A percentile compares a stretch with the other conserved stretches of the same genome.
Conservation (phyloP, 2,797 vertebrate species). For the Bradypus variegatus region DNA sequence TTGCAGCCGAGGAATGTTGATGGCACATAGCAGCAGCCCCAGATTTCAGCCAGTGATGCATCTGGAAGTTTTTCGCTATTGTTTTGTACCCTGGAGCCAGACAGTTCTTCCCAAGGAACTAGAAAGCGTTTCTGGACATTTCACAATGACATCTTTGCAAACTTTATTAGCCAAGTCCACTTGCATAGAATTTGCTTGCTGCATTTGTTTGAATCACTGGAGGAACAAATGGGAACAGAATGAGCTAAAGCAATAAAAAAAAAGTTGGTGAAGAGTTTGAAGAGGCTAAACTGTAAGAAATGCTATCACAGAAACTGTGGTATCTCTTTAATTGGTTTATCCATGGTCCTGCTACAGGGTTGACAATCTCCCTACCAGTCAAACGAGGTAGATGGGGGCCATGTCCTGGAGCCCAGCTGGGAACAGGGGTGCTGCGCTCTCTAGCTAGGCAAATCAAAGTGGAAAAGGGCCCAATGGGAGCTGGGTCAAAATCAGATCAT, state of each 20-base stretch:
- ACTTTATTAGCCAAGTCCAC: not conserved
- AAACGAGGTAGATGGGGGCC: not conserved
- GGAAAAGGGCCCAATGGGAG: not conserved
- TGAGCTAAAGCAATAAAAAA: constrained; percentile 14
- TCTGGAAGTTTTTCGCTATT: not conserved
- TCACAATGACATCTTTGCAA: constrained; percentile 16
- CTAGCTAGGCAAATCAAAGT: not conserved
- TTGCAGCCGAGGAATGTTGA: not conserved
- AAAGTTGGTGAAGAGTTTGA: constrained; percentile 12
- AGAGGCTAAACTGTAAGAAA: constrained; percentile 3
- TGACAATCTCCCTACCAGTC: not conserved
- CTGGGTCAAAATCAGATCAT: not conserved
- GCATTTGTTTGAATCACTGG: constrained; percentile 42
- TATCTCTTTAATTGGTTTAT: not conserved
- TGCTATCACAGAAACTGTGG: not conserved
- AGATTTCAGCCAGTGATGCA: not conserved
- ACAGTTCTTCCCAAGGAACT: not conserved
- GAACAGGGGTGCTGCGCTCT: not conserved
- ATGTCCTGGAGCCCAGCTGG: not conserved
- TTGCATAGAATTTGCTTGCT: constrained; percentile 42
- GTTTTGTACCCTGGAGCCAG: not conserved
- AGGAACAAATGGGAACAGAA: constrained; percentile 38
- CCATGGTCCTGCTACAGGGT: not conserved
- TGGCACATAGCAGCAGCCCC: not conserved
- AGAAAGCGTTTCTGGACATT: not conserved